Evolutionary conservation across 2,113 vertebrate species (phyloP).

Genomic region (Hyla sarda): DNA sequence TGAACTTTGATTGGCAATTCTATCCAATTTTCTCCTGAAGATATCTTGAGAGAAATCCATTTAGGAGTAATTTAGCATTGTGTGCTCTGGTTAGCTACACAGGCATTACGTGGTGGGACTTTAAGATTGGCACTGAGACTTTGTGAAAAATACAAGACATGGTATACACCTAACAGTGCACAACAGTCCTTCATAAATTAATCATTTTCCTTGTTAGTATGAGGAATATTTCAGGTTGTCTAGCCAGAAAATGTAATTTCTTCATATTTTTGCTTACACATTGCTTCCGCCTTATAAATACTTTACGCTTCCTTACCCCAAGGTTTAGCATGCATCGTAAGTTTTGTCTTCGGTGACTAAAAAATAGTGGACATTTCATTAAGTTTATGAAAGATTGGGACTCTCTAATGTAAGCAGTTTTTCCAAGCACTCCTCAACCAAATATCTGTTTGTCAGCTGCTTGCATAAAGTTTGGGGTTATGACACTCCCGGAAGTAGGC

Average conservation of each 20-base stretch:
- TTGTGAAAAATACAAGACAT: background rate
- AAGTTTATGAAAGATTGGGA: background rate
- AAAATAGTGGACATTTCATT: background rate
- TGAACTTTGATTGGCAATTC: slow-evolving; percentile 60
- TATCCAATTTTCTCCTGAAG: slow-evolving; percentile 58
- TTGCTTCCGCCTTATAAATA: too few relatives aligned
- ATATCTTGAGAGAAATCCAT: slow-evolving; percentile 60
- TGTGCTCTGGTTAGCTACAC: slow-evolving; percentile 48
- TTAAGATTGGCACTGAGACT: background rate
- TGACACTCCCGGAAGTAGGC: too few relatives aligned
- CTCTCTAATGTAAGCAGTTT: background rate
- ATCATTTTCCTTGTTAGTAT: background rate
- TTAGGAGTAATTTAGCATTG: slow-evolving; percentile 57
- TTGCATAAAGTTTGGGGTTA: too few relatives aligned
- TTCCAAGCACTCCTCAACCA: too few relatives aligned
- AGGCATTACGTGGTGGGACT: slow-evolving; percentile 49
- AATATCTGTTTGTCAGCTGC: too few relatives aligned
- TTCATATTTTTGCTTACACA: too few relatives aligned
- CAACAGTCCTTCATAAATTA: background rate
- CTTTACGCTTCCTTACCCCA: background rate
- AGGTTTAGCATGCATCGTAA: background rate
- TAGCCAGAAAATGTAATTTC: too few relatives aligned
- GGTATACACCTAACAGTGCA: background rate
- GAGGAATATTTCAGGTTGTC: too few relatives aligned
- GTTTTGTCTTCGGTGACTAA: background rate